phyloP scores from a whole-genome alignment of 2,113 vertebrate species.

The Chascanopsetta lugubris region DNA sequence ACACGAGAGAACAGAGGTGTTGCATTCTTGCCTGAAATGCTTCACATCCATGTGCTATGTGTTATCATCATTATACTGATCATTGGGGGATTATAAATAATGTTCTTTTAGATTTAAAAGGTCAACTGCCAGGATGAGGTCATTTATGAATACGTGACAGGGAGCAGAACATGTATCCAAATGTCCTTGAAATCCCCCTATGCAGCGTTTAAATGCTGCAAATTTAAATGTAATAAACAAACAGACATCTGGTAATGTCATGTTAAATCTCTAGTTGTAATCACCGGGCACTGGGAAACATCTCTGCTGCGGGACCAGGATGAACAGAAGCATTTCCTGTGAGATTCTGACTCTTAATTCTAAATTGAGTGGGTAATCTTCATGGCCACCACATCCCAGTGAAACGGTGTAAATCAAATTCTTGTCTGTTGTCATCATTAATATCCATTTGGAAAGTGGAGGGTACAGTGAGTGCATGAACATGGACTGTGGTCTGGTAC shows the following conservation, averaged over 20 bases:
- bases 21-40: no score
- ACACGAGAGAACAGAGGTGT: no score
- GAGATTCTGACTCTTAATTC: conserved; percentile 15
- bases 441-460: conserved; percentile 29
- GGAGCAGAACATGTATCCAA: neutral
- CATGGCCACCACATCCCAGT: conserved; percentile 16
- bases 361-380: conserved; percentile 40
- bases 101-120: no score
- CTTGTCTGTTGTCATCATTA: conserved; percentile 43
- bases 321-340: conserved; percentile 32
- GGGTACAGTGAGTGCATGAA: conserved; percentile 25
- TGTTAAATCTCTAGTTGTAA: conserved; percentile 35
- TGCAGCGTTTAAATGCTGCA: neutral
- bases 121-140: neutral
- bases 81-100: no score
- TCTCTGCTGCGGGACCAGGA: neutral
- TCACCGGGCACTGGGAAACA: neutral
- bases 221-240: conserved; percentile 2
- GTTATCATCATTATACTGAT: no score
- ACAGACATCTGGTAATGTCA: conserved; percentile 6
- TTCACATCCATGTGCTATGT: no score
- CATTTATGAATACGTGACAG: neutral
- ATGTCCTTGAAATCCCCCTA: neutral
- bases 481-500: conserved; percentile 14
- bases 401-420: conserved; percentile 26